Base-by-base conservation (phyloP, 2,113 vertebrate species). In the Menidia beryllina region DNA sequence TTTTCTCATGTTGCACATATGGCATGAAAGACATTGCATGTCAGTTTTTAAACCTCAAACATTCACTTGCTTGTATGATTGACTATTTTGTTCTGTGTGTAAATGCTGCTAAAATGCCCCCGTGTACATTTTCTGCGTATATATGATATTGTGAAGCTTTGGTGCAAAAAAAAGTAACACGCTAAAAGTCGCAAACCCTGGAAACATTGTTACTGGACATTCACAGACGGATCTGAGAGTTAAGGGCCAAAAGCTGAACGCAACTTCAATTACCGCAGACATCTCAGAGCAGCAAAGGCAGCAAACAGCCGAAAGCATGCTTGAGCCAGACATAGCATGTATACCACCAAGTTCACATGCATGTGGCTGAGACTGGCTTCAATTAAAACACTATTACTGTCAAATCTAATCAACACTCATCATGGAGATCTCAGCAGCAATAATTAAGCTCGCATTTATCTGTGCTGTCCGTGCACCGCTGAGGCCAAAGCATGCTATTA, bases 341-440 rank as follows among this genome's bases (percentile, higher is more conserved):
- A 80, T 60, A 82, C 72, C 73, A 78, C 66, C 51, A 20, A 57
- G 54, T 82, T 82, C 82, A 77, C 86, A 76, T 87, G 70, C 69
- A 74, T 89, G 81, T 71, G 83, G 82, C 84, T 13, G n/a, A 45
- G 78, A 38, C 87, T 91, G 89, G 82, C 83, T 89, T 84, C 82
- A 89, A 90, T 91, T 91, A 91, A 88, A 89, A 86, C 86, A 41
- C 87, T 76, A 88, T 90, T 88, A 90, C 84, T 89, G 91, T 92
- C 91, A 91, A 77, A 88, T 75, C 73, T 74, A 85, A 90, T 92
- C 90, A 87, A 88, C 86, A 88, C 83, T 81, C 76, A 69, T 72
- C 54, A 9, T 25, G 54, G 63, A 72, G 78, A 90, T 77, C 69
- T 71, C 86, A 56, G 72, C 82, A 78, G 74, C 66, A 84, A 76